These are phyloP conservation scores for Ptycholaimellus sp. DNA, from an alignment of 2,888 invertebrate genomes.

Conservation along the genomic window DNA sequence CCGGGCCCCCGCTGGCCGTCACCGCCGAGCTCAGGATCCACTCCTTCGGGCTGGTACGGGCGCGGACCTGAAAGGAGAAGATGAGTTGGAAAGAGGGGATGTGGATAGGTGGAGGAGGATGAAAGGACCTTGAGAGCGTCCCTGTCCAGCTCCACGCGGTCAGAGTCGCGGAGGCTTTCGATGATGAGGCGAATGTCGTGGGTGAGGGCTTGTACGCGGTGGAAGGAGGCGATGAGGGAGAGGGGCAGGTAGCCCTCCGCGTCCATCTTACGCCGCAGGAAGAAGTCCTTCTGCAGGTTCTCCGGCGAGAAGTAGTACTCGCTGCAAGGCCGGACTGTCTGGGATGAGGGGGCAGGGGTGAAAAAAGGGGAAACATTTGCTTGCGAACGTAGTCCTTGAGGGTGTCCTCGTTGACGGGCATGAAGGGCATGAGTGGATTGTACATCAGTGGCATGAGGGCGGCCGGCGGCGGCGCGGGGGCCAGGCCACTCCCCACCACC, in stretches of 20 bases:
- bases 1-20: constrained; percentile 19
- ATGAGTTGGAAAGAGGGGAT: not conserved
- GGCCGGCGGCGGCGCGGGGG: constrained; percentile 6
- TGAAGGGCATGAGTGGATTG: constrained; percentile 1
- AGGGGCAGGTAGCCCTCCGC: constrained; percentile 73
- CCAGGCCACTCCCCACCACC: constrained; percentile 10
- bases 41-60: constrained; percentile 45
- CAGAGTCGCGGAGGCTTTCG: constrained; percentile 55
- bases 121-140: constrained; percentile 44
- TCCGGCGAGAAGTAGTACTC: constrained; percentile 97
- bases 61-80: constrained; percentile 12
- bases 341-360: not conserved
- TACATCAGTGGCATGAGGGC: constrained; percentile 3
- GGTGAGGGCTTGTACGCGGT: constrained; percentile 65
- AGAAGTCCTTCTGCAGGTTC: constrained; percentile 80
- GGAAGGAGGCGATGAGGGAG: constrained; percentile 77
- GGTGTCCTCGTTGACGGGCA: constrained; percentile 11
- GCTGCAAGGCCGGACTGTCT: constrained; percentile 36
- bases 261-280: constrained; percentile 86
- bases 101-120: not conserved
- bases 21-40: constrained; percentile 44
- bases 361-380: constrained; percentile 17
- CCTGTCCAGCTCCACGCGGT: constrained; percentile 48
- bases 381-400: constrained; percentile 21
- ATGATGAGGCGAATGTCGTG: constrained; percentile 57